These are phyloP conservation scores for Sternotherus odoratus DNA, from an alignment of 2,797 vertebrate genomes.

Conservation along the genomic window DNA sequence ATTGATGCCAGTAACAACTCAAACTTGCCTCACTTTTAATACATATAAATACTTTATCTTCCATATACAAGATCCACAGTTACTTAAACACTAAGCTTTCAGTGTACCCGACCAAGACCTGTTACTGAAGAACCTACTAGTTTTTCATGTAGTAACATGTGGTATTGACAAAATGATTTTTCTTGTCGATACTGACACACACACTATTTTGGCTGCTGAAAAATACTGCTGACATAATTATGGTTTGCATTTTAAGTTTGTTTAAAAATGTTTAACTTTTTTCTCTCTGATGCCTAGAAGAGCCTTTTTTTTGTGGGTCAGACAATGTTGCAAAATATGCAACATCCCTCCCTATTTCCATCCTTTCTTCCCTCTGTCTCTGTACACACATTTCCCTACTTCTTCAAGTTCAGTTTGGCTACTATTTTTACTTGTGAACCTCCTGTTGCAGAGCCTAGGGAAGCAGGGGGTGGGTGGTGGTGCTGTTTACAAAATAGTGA, in stretches of 20 bases:
- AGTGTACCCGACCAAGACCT: not conserved
- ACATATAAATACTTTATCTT: not conserved
- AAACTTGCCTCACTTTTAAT: not conserved
- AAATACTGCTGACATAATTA: conserved; percentile 16
- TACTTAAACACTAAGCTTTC: not conserved
- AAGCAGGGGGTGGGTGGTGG: not conserved
- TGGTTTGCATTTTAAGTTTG: conserved; percentile 19
- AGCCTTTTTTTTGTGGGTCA: not conserved
- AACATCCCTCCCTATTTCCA: not conserved
- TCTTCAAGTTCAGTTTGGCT: not conserved
- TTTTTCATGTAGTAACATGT: not conserved
- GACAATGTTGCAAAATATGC: not conserved
- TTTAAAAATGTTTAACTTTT: not conserved
- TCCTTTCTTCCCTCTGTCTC: not conserved
- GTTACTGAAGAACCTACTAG: not conserved
- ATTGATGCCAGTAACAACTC: not conserved
- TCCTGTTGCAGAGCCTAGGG: not conserved
- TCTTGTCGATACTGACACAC: conserved; percentile 28
- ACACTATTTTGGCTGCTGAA: conserved; percentile 31
- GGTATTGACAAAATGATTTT: conserved; percentile 9
- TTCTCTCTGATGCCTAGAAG: not conserved
- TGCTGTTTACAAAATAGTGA: not conserved
- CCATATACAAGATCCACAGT: not conserved
- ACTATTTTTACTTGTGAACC: not conserved
- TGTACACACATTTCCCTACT: not conserved